Evolutionary conservation across 1,140 invertebrate genomes (phyloP), one percentile per base, ranked within the genome.

Genomic region (Hyphantria cunea): DNA sequence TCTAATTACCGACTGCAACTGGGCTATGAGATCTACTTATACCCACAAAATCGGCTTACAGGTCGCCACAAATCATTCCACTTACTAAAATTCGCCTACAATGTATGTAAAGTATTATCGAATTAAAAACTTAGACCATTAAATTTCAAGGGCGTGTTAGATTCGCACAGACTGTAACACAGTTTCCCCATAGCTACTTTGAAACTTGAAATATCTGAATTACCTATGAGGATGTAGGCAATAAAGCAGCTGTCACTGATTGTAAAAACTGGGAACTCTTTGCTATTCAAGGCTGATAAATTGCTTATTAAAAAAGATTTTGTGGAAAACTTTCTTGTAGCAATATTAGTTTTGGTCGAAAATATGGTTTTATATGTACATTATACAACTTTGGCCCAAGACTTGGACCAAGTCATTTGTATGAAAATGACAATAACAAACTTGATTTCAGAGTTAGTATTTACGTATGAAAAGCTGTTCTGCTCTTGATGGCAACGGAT

Each of bases 221-320:
- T 58, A 48, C 34, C 33, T 48, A 58, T 49, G 31, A 0, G 13
- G 32, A 32, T 39, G 15, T 49, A 49, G 12, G 33, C 48, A 49
- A 58, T 47, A 47, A 13, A 45, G 42, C 42, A 55, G 53, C 53
- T 15, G 53, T 34, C 53, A 48, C 55, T 37, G 55, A 15, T 8
- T 25, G 45, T 58, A 49, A 58, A 25, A 49, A 49, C 48, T 49
- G 33, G 44, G 32, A 48, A 34, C 55, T 12, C 37, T 47, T 58
- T 49, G 6, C 45, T 31, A 44, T 37, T 17, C 13, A 31, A 25
- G 31, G 10, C 17, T n/a, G 32, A 48, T 47, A 55, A 49, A 58
- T 48, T 44, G 45, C 44, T 6, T 49, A 49, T 39, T 39, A 37
- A 49, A 37, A 58, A n/a, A 17, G 14, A 13, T 58, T 44, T 48